phyloP scores from a whole-genome alignment of 2,113 vertebrate genomes.

The Ictalurus punctatus region DNA sequence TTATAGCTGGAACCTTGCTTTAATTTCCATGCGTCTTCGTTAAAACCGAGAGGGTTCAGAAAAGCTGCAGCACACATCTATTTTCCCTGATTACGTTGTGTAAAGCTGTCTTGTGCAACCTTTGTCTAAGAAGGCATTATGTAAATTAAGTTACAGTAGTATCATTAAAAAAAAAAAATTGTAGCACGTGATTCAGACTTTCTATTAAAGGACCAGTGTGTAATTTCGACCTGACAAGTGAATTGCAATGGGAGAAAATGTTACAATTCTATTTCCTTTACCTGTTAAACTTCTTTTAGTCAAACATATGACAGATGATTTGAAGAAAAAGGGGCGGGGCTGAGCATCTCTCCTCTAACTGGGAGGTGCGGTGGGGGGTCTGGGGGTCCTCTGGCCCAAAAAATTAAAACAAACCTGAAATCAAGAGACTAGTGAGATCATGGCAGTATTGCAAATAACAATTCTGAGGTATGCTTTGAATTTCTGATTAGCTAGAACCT shows the following conservation, averaged over 20 bases:
- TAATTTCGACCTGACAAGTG: neutral
- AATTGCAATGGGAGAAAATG: neutral
- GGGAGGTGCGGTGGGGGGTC: too few relatives aligned
- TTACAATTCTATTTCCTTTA: neutral
- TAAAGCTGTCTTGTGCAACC: neutral
- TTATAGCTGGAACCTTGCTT: conserved; percentile 48
- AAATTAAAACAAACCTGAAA: too few relatives aligned
- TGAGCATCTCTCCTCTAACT: neutral
- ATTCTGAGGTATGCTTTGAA: neutral
- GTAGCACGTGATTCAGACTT: neutral
- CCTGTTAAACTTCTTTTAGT: neutral
- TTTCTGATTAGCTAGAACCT: neutral
- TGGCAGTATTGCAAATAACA: neutral
- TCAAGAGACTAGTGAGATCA: neutral
- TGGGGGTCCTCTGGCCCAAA: too few relatives aligned
- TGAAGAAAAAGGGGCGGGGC: neutral
- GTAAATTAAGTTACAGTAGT: neutral
- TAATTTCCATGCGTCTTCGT: conserved; percentile 33
- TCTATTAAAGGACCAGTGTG: neutral
- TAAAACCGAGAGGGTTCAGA: conserved; percentile 9
- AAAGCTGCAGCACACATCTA: neutral
- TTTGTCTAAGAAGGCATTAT: neutral
- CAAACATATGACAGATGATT: neutral
- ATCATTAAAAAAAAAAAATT: neutral
- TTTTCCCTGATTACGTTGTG: neutral